phyloP scores from a whole-genome alignment of 2,888 invertebrate genomes.

The Heliconius erato region DNA sequence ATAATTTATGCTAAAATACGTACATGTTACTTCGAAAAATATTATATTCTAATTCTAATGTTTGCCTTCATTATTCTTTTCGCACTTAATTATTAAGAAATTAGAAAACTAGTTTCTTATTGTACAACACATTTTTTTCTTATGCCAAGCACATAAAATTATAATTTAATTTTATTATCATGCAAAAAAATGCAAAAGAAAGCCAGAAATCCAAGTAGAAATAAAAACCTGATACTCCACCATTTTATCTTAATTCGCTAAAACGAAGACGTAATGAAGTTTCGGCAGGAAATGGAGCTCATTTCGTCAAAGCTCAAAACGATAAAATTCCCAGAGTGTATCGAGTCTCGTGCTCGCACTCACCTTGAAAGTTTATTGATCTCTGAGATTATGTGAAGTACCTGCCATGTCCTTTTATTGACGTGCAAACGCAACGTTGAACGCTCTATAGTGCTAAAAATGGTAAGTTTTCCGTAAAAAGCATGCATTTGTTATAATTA shows the following conservation, averaged over 20 bases:
- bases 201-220: background rate
- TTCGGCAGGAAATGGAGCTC: constrained; percentile 36
- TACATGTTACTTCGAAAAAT: background rate
- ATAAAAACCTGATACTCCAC: background rate
- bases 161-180: background rate
- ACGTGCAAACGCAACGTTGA: constrained; percentile 39
- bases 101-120: background rate
- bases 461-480: constrained; percentile 1
- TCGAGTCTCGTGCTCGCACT: constrained; percentile 37
- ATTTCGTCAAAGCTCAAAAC: constrained; percentile 32
- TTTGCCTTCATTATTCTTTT: background rate
- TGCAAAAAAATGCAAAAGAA: background rate
- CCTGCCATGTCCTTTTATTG: constrained; percentile 50
- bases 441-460: constrained; percentile 37
- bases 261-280: constrained; percentile 30
- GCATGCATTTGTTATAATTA: background rate
- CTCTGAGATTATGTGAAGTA: constrained; percentile 48
- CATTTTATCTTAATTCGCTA: constrained; percentile 19
- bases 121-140: background rate
- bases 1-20: background rate
- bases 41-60: background rate
- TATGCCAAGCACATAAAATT: background rate
- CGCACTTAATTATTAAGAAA: background rate
- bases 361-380: constrained; percentile 54
- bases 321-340: constrained; percentile 38